phyloP scores from a whole-genome alignment of 2,797 vertebrate genomes.

The Halcyon chelicuti region DNA sequence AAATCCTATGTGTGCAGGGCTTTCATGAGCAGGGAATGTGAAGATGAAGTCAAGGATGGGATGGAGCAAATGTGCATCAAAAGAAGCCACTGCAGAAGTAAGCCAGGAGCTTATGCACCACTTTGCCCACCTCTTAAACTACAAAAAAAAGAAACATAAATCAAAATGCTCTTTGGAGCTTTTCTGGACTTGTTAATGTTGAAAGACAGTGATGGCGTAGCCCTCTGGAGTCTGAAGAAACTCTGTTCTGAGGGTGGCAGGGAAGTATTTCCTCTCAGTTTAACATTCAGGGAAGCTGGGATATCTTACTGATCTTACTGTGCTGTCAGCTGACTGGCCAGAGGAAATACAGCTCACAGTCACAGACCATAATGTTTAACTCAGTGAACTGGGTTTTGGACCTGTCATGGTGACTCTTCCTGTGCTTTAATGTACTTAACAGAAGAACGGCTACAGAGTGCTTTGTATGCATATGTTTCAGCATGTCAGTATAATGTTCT shows the following conservation, averaged over 20 bases:
- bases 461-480: neutral
- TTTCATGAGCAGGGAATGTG: neutral
- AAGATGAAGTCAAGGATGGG: neutral
- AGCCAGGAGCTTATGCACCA: fast-evolving
- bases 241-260: neutral
- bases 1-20: neutral
- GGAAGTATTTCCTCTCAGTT: neutral
- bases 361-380: neutral
- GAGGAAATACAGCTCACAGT: neutral
- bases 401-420: neutral
- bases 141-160: neutral
- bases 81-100: neutral
- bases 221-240: neutral
- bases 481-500: neutral
- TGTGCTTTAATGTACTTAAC: neutral
- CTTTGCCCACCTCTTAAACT: neutral
- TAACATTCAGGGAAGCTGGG: neutral
- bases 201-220: neutral
- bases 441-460: neutral
- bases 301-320: neutral
- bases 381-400: neutral
- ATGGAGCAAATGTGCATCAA: neutral
- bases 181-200: neutral
- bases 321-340: neutral
- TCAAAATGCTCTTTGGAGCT: neutral